Base-by-base conservation (phyloP, 2,888 invertebrate genomes). In the Lepetodrilus schrolli region DNA sequence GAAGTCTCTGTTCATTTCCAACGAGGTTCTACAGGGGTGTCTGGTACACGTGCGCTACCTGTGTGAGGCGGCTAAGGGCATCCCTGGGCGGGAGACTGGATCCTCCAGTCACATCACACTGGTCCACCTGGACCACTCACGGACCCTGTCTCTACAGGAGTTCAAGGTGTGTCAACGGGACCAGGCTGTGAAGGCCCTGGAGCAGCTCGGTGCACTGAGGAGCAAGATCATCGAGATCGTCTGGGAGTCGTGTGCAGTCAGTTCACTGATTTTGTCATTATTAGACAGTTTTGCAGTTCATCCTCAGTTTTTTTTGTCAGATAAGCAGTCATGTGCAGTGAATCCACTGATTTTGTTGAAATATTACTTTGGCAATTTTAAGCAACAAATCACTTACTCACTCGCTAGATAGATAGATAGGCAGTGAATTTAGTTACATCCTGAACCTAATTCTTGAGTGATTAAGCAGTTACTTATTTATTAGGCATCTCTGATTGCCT, bases 221-320 rank as follows among this genome's bases (percentile, higher is more conserved):
- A 81, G 82, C 37, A 85, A 84, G 47, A 82, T 90, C 38, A 84
- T 89, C 26, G 85, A 87, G 23, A 80, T 89, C 38, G 88, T 89
- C 7, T 90, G 87, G 87, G 87, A 90, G 70, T 86, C 89, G 0
- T 90, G 90, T 81, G 87, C 88, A 36, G 90, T 90, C 78, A 86
- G 89, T 85, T 36, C n/a, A n/a, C n/a, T n/a, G n/a, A n/a, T n/a
- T n/a, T n/a, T n/a, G n/a, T n/a, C n/a, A n/a, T n/a, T n/a, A n/a
- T n/a, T n/a, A n/a, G n/a, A n/a, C n/a, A n/a, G n/a, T n/a, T n/a
- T n/a, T n/a, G n/a, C n/a, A n/a, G n/a, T n/a, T n/a, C n/a, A n/a
- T n/a, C n/a, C n/a, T n/a, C n/a, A n/a, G n/a, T n/a, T n/a, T n/a
- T n/a, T n/a, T n/a, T n/a, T n/a, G n/a, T n/a, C n/a, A n/a, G n/a